Evolutionary conservation across 2,113 vertebrate genomes (phyloP).

Genomic region (Paramisgurnus dabryanus): DNA sequence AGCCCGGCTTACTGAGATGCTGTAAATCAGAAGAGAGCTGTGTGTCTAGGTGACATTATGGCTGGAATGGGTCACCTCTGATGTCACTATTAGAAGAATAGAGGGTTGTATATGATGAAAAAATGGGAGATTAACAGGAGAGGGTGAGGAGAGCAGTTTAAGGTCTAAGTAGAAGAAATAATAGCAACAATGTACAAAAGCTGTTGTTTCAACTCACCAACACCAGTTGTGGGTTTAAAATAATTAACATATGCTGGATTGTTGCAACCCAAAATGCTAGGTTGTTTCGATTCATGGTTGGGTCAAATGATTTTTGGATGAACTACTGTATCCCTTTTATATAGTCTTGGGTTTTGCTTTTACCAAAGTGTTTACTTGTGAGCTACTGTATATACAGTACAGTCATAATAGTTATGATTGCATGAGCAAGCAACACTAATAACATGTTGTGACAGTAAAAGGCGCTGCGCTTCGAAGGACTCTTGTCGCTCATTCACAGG

Average conservation of each 20-base stretch:
- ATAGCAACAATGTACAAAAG: not conserved
- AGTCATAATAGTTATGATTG: not conserved
- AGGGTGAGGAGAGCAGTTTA: constrained; percentile 3
- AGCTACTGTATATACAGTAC: not conserved
- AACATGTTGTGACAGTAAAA: not conserved
- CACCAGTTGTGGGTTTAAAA: not conserved
- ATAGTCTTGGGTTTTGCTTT: no score
- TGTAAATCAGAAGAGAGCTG: constrained; percentile 73
- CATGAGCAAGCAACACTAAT: no score
- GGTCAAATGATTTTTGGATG: no score
- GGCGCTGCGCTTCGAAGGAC: not conserved
- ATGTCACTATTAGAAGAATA: constrained; percentile 56
- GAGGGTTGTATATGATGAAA: not conserved
- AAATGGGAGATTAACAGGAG: constrained; percentile 13
- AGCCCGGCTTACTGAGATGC: constrained; percentile 36
- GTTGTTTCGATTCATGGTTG: no score
- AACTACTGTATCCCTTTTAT: no score
- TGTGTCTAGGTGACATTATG: constrained; percentile 63
- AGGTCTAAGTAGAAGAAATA: not conserved
- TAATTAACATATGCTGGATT: not conserved
- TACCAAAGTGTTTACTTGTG: not conserved
- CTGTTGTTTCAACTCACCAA: no score
- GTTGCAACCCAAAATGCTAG: not conserved
- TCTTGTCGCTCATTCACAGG: not conserved
- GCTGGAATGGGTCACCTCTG: constrained; percentile 54